phyloP scores from a whole-genome alignment of 2,797 vertebrate species.

The Tapera naevia region DNA sequence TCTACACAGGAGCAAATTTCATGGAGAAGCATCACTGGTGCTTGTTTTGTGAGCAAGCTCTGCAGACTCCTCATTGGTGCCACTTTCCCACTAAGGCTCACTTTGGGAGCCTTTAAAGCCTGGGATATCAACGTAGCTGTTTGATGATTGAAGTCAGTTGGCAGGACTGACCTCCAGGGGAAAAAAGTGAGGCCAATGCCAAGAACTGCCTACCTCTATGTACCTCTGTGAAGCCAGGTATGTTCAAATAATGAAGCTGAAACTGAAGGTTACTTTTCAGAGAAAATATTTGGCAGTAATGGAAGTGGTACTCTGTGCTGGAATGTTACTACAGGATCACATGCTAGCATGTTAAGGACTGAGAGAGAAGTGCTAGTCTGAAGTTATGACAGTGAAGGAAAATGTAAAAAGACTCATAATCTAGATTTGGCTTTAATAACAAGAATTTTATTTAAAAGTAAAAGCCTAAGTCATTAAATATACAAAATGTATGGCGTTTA shows the following conservation, averaged over 20 bases:
- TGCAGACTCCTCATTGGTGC: not conserved
- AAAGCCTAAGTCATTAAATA: not conserved
- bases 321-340: not conserved
- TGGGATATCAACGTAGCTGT: too few relatives aligned
- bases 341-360: not conserved
- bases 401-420: not conserved
- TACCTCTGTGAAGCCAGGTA: too few relatives aligned
- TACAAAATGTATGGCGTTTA: not conserved
- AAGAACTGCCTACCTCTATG: too few relatives aligned
- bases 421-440: not conserved
- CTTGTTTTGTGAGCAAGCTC: accelerated
- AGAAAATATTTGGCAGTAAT: not conserved
- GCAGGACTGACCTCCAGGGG: too few relatives aligned
- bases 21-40: not conserved
- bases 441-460: not conserved
- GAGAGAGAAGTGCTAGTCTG: not conserved
- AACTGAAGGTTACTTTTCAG: not conserved
- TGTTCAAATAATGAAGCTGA: too few relatives aligned
- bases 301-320: not conserved
- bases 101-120: not conserved
- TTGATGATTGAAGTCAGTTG: too few relatives aligned
- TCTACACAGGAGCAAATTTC: not conserved
- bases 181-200: too few relatives aligned
- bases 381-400: not conserved
- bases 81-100: not conserved